These are phyloP conservation scores for Carduelis carduelis DNA, from an alignment of 2,797 vertebrate genomes.

Conservation along the genomic window DNA sequence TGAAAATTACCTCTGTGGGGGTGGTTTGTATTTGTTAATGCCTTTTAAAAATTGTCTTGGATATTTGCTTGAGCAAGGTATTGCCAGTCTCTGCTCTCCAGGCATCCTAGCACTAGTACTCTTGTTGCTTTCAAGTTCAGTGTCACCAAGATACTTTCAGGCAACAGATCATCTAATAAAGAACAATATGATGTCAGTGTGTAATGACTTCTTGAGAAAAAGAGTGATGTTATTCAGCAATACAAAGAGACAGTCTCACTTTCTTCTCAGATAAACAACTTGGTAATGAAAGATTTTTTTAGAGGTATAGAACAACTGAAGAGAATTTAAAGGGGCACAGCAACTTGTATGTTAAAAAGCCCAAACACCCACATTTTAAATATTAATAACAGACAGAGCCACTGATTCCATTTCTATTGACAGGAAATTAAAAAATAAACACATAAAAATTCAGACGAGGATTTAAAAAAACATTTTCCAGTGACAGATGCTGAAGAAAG, in stretches of 20 bases:
- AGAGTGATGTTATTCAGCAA: constrained; percentile 63
- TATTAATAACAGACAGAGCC: constrained; percentile 1
- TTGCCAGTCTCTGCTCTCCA: constrained; percentile 45
- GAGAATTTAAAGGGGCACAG: constrained; percentile 39
- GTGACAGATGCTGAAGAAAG: neutral
- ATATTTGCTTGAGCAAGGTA: constrained; percentile 55
- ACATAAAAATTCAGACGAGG: neutral
- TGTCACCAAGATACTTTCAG: constrained; percentile 61
- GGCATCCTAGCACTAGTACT: constrained; percentile 54
- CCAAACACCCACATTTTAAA: neutral
- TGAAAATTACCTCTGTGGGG: constrained; percentile 68
- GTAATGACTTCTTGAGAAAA: constrained; percentile 58
- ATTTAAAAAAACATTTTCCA: neutral
- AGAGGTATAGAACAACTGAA: constrained; percentile 22
- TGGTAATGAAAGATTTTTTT: constrained; percentile 57
- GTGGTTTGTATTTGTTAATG: constrained; percentile 53
- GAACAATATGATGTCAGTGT: constrained; percentile 64
- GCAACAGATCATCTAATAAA: constrained; percentile 69
- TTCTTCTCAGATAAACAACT: constrained; percentile 64
- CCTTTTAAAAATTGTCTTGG: constrained; percentile 49
- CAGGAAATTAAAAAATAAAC: constrained; percentile 43
- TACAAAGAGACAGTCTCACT: constrained; percentile 68
- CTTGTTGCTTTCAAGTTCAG: constrained; percentile 65
- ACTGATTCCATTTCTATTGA: neutral
- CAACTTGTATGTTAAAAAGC: neutral